Base-by-base conservation (phyloP, 2,113 vertebrate species). In the Alectura lathami region DNA sequence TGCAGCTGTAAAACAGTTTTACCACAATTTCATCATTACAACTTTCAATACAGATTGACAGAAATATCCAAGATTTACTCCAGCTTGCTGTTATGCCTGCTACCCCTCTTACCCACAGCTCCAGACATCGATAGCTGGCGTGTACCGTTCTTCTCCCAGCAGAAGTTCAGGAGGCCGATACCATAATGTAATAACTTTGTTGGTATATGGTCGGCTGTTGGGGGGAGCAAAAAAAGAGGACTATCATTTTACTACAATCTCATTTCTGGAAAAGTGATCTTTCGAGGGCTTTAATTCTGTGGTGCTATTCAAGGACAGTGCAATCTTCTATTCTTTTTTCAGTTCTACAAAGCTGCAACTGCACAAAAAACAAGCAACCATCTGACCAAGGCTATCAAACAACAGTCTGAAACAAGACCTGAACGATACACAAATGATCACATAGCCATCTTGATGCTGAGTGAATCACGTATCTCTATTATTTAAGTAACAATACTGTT, bases 111-210 rank as follows among this genome's bases (percentile, higher is more conserved):
- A 98, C 98, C 98, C 98, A 96, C 98, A 98, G 89, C 98, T 98
- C 98, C 98, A 98, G 34, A 98, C 98, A 95, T 98, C 98, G 3
- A 98, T 98, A 51, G 98, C 98, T 81, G 98, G 98, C 5, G 98
- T 98, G 34, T 98, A 98, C 86, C 98, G 96, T 84, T 98, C 98
- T 94, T 98, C 98, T 95, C 98, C 98, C 77, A 98, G 92, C 24
- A 98, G 96, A 48, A 98, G 97, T 91, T 98, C 98, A 43, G 98
- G 98, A 63, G 98, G 98, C 59, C 98, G 98, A 95, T 98, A 98
- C 98, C 98, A 98, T 57, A 98, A 92, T 0, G 98, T 98, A 88
- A 98, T 98, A 84, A 98, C 98, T 96, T 98, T 98, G 95, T 98
- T 98, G 86, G 98, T 98, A 86, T 98, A 98, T 4, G 98, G 98